Conservation (phyloP, 2,888 invertebrate genomes). For the Cantharis rustica region DNA sequence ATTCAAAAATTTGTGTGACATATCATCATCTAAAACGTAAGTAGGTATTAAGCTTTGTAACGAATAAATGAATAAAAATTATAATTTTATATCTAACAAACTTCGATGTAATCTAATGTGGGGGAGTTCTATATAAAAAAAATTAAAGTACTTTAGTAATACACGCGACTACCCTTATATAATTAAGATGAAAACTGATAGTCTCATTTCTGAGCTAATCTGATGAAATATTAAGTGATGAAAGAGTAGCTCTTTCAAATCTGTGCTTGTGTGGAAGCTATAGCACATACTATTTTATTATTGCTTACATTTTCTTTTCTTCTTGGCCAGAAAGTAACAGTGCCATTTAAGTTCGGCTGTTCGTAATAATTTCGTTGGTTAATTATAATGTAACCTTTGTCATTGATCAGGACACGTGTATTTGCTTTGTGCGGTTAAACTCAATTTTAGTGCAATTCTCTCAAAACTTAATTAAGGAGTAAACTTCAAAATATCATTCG, state of each 20-base stretch:
- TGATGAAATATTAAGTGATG: background rate
- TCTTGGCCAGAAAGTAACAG: no score
- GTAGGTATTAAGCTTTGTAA: background rate
- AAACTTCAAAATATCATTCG: slow-evolving; percentile 24
- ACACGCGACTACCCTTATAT: background rate
- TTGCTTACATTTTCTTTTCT: background rate
- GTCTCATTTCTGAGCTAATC: background rate
- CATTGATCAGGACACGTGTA: background rate
- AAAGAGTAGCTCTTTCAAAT: background rate
- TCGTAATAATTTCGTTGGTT: background rate
- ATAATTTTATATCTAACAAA: background rate
- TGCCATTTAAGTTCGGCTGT: background rate
- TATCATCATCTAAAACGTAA: background rate
- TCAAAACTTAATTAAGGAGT: slow-evolving; percentile 24
- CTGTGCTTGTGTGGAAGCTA: background rate
- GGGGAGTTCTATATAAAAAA: background rate
- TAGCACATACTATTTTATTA: background rate
- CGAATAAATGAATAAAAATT: background rate
- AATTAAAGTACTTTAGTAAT: background rate
- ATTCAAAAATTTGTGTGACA: background rate
- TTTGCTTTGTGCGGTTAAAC: slow-evolving; percentile 15
- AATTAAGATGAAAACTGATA: background rate
- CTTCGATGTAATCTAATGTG: background rate
- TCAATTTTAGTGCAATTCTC: slow-evolving; percentile 14
- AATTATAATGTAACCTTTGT: background rate